Evolutionary conservation across 2,797 vertebrate species (phyloP), one percentile per base, ranked within the genome.

Genomic region (Crocodylus rhombifer): DNA sequence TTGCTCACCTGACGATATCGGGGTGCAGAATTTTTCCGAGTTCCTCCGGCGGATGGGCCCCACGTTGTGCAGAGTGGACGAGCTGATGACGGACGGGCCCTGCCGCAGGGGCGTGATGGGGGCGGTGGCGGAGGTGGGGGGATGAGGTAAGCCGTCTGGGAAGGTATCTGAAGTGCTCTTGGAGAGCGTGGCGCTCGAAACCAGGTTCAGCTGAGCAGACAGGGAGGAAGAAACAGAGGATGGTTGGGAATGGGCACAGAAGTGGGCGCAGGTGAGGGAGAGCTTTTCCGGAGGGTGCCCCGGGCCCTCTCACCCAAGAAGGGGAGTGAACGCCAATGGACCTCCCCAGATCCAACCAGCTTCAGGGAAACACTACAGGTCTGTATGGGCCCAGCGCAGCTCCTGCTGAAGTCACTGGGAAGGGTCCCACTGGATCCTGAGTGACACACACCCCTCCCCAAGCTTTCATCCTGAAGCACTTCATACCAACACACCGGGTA

Each of bases 1-100:
- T 42, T 42, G 42, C 42, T 97, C 97, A 99, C 99, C 99, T 98
- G 99, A 99, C 91, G 99, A 99, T 93, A 99, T 99, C 6, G 99
- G 99, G 96, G 99, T 99, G 98, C 99, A 99, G 98, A 99, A 99
- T 97, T 99, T 99, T 97, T 99, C 99, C 0, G 98, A 99, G 98
- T 99, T 99, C 97, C 99, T 99, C 96, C 99, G 97, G 90, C 99
- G 99, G 97, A 99, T 98, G 86, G 99, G 98, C 60, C 99, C 99
- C 42, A 99, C 98, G 3, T 94, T 98, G 89, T 99, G 98, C 96
- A 99, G 98, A 95, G 99, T 99, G 95, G 99, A 99, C 93, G 99
- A 99, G 97, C 99, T 99, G 97, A 99, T 99, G 98, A 99, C 99
- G 2, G 99, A 99, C 94, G 99, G 99, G 90, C 99, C 99, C 97